These are phyloP conservation scores for Hassar affinis DNA, from an alignment of 2,113 vertebrate species.

Conservation along the genomic window DNA sequence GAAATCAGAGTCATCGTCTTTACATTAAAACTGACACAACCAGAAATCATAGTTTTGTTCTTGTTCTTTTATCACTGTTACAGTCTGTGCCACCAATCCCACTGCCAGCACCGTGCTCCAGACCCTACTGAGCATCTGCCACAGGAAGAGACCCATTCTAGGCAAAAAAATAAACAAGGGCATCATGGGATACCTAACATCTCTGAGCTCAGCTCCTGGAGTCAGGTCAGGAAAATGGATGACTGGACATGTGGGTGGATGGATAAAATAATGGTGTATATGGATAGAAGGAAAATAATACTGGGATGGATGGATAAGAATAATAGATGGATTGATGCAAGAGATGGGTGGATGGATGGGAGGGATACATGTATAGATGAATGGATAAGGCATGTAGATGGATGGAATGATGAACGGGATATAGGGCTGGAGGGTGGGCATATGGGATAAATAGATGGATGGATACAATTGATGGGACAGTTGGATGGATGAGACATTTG, in stretches of 20 bases:
- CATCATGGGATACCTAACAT: constrained; percentile 66
- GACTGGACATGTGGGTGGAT: not conserved
- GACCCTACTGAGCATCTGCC: constrained; percentile 69
- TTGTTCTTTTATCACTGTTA: not conserved
- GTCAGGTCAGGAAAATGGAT: constrained; percentile 62
- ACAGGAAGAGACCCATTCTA: constrained; percentile 72
- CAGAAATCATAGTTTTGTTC: not conserved
- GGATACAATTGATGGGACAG: not conserved
- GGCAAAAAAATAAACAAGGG: constrained; percentile 68
- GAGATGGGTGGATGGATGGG: not conserved
- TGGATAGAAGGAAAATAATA: too few species aligned
- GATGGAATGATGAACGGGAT: not conserved
- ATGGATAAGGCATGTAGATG: not conserved
- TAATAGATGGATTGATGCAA: too few species aligned
- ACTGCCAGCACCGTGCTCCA: constrained; percentile 70
- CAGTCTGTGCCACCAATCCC: constrained; percentile 64
- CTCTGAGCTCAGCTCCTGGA: constrained; percentile 68
- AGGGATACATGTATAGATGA: not conserved
- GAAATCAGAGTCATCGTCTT: too few species aligned
- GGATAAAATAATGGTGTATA: not conserved
- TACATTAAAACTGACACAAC: too few species aligned
- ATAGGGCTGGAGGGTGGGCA: not conserved
- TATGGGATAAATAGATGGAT: not conserved
- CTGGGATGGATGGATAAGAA: too few species aligned
- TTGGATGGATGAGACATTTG: not conserved